phyloP scores from a whole-genome alignment of 2,113 vertebrate species.

The Emydura subglobosa region DNA sequence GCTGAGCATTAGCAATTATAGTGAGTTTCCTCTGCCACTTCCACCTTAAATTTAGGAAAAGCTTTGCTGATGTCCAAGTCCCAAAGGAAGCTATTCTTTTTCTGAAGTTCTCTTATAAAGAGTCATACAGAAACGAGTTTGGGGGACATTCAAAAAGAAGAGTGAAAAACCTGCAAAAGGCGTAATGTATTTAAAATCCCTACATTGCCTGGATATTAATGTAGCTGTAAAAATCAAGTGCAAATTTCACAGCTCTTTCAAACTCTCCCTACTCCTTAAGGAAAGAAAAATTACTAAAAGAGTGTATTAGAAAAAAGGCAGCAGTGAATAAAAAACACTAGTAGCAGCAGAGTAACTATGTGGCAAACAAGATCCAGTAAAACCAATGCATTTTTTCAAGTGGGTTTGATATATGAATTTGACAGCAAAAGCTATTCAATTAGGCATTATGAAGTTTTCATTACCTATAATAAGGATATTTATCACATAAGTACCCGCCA shows the following conservation, averaged over 20 bases:
- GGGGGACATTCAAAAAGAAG: conserved; percentile 24
- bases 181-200: conserved; percentile 8
- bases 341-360: background rate
- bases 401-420: conserved; percentile 26
- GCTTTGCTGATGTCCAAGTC: conserved; percentile 35
- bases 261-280: conserved; percentile 33
- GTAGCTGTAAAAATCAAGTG: background rate
- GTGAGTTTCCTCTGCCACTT: conserved; percentile 59
- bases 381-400: conserved; percentile 18
- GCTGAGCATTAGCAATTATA: conserved; percentile 60
- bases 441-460: conserved; percentile 8
- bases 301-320: conserved; percentile 11
- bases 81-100: conserved; percentile 65
- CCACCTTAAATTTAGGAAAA: conserved; percentile 51
- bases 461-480: background rate
- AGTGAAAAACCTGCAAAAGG: conserved; percentile 2
- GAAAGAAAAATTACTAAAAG: conserved; percentile 34
- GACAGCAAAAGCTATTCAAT: conserved; percentile 33
- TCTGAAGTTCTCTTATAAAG: conserved; percentile 48
- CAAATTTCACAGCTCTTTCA: conserved; percentile 48
- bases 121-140: conserved; percentile 19
- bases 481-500: background rate
- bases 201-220: conserved; percentile 21
- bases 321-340: conserved; percentile 15
- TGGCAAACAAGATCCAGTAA: conserved; percentile 8